phyloP scores from a whole-genome alignment of 2,888 invertebrate genomes.

The Phyllotreta cruciferae region DNA sequence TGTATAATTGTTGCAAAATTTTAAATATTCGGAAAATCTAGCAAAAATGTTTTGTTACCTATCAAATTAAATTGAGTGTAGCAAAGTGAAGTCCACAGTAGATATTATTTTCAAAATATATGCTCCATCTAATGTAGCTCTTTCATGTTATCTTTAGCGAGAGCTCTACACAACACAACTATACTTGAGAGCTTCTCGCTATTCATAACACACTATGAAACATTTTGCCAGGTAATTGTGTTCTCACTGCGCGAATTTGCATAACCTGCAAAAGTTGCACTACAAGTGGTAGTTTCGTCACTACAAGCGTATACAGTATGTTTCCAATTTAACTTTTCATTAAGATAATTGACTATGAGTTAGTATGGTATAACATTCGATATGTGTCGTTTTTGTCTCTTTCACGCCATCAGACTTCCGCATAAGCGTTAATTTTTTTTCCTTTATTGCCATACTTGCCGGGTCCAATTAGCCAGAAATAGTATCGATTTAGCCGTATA shows the following conservation, averaged over 20 bases:
- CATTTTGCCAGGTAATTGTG: constrained; percentile 28
- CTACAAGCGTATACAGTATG: constrained; percentile 9
- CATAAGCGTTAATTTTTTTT: no score
- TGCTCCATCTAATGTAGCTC: constrained; percentile 10
- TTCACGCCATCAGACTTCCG: no score
- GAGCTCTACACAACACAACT: constrained; percentile 24
- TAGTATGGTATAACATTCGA: no score
- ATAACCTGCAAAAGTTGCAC: constrained; percentile 16
- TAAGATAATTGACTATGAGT: background rate
- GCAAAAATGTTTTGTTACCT: no score
- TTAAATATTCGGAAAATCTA: no score
- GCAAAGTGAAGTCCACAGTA: background rate
- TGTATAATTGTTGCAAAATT: no score
- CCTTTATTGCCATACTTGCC: no score
- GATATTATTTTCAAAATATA: constrained; percentile 5
- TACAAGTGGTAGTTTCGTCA: constrained; percentile 5
- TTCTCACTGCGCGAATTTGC: constrained; percentile 18
- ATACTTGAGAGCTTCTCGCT: constrained; percentile 13
- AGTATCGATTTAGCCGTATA: constrained; percentile 2
- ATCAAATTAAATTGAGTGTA: background rate
- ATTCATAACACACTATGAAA: constrained; percentile 27
- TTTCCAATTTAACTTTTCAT: background rate
- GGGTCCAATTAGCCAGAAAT: background rate
- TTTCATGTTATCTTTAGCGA: constrained; percentile 12
- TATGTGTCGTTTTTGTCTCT: no score